phyloP scores from a whole-genome alignment of 2,888 invertebrate species.

The Scrobipalpa costella region DNA sequence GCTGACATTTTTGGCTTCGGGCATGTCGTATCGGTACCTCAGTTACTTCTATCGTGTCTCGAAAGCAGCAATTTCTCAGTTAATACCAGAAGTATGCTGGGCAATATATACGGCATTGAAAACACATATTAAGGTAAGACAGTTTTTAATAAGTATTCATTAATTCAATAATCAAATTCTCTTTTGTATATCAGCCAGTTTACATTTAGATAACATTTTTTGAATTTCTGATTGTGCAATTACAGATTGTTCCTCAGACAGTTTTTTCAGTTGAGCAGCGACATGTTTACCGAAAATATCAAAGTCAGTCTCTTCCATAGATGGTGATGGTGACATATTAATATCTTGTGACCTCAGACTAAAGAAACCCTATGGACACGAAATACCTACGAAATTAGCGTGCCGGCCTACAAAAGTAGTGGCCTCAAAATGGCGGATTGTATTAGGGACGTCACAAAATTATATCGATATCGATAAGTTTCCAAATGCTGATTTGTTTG shows the following conservation, averaged over 20 bases:
- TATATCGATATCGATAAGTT: too few species aligned
- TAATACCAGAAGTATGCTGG: constrained; percentile 43
- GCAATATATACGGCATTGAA: constrained; percentile 35
- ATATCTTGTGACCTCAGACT: neutral
- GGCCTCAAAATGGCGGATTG: too few species aligned
- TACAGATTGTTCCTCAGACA: neutral
- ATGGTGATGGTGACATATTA: neutral
- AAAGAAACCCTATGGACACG: too few species aligned
- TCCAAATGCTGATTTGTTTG: too few species aligned
- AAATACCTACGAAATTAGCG: too few species aligned
- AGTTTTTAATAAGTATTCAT: constrained; percentile 30
- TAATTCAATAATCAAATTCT: constrained; percentile 31
- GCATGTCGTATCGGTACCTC: constrained; percentile 39
- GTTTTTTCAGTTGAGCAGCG: neutral
- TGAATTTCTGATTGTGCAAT: constrained; percentile 17
- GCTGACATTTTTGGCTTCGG: constrained; percentile 42
- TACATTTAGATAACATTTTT: constrained; percentile 24
- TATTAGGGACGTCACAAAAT: too few species aligned
- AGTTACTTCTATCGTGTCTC: constrained; percentile 36
- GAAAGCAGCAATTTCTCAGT: constrained; percentile 37
- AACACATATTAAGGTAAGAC: constrained; percentile 25
- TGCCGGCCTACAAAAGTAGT: too few species aligned
- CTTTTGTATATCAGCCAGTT: constrained; percentile 29
- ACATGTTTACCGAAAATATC: neutral
- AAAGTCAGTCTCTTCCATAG: neutral